phyloP scores from a whole-genome alignment of 2,113 vertebrate species.

The Leucopternis melanops region DNA sequence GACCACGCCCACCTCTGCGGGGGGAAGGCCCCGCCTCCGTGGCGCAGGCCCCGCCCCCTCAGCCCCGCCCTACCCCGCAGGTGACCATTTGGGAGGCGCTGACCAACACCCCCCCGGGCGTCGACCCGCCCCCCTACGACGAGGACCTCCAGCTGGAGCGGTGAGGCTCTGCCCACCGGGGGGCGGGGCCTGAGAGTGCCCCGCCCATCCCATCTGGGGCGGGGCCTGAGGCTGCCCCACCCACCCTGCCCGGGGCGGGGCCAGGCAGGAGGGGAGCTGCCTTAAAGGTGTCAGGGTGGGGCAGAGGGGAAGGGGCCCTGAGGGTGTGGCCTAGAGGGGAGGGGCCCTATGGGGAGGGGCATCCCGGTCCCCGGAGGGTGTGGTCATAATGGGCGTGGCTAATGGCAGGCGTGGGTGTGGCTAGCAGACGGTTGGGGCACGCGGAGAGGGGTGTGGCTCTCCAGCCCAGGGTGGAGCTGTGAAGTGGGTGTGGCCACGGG shows the following conservation, averaged over 20 bases:
- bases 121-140: constrained; percentile 74
- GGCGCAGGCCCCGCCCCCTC: no score
- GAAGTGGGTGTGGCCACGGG: no score
- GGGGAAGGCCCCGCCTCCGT: no score
- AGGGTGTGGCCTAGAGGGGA: not conserved
- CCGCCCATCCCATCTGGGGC: not conserved
- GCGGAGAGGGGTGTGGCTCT: no score
- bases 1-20: no score
- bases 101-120: constrained; percentile 79
- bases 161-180: constrained; percentile 11
- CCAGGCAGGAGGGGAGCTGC: no score
- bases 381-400: not conserved
- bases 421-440: not conserved
- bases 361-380: not conserved
- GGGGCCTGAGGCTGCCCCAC: not conserved
- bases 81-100: constrained; percentile 95
- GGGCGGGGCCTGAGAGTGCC: not conserved
- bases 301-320: not conserved
- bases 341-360: no score
- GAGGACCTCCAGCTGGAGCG: constrained; percentile 90
- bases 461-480: not conserved
- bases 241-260: not conserved
- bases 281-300: not conserved
- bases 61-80: constrained; percentile 38
- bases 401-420: fast-evolving